Conservation (phyloP, 1,140 invertebrate genomes). For the Lerema accius region DNA sequence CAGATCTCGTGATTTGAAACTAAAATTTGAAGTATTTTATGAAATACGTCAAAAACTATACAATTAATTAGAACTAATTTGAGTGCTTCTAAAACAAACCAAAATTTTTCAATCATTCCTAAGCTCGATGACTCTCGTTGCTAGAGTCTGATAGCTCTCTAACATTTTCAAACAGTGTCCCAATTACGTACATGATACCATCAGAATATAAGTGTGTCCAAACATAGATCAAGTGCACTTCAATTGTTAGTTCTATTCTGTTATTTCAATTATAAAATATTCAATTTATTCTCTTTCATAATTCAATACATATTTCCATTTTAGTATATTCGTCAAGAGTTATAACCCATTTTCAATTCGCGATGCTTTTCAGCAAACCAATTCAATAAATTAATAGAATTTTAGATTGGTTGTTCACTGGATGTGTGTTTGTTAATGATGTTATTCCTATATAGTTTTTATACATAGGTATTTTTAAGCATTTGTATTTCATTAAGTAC, state of each 20-base stretch:
- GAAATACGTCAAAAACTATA: constrained; percentile 3
- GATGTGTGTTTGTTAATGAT: not conserved
- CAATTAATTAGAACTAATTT: constrained; percentile 16
- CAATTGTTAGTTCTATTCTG: constrained; percentile 15
- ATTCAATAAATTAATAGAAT: not conserved
- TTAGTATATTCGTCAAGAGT: constrained; percentile 3
- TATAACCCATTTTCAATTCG: constrained; percentile 26
- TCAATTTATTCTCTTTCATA: constrained; percentile 21
- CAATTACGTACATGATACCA: constrained; percentile 14
- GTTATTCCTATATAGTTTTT: too few relatives aligned
- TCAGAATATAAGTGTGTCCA: constrained; percentile 19
- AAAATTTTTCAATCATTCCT: constrained; percentile 15
- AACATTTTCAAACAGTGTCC: constrained; percentile 24
- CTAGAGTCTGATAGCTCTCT: constrained; percentile 20
- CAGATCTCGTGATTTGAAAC: not conserved
- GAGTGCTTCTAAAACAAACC: constrained; percentile 23
- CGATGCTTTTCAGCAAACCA: not conserved
- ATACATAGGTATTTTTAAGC: too few relatives aligned
- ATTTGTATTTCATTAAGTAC: too few relatives aligned
- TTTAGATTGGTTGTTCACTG: not conserved
- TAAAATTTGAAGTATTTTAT: not conserved
- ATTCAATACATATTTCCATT: constrained; percentile 17
- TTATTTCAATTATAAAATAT: constrained; percentile 22
- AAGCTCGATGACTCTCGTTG: constrained; percentile 23
- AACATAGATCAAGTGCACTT: constrained; percentile 7